These are phyloP conservation scores for Drosophila nannoptera DNA, from an alignment of 1,140 invertebrate genomes.

Conservation along the genomic window DNA sequence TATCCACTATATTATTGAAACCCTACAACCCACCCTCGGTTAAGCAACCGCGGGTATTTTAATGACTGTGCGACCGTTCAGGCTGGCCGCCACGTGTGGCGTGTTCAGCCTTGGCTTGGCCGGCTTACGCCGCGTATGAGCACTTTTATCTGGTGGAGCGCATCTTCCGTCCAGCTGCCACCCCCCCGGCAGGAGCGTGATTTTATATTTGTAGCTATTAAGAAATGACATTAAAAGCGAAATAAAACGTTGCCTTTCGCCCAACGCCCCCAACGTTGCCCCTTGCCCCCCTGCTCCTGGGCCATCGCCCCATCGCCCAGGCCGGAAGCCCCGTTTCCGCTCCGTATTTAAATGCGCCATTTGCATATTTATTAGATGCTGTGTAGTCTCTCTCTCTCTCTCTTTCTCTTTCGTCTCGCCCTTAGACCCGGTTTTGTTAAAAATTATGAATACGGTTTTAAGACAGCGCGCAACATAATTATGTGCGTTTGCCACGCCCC, in stretches of 20 bases:
- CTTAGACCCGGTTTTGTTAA: constrained; percentile 26
- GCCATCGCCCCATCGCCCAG: not conserved
- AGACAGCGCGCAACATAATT: constrained; percentile 74
- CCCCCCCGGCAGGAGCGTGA: constrained; percentile 19
- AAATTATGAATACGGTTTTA: constrained; percentile 64
- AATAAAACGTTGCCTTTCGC: constrained; percentile 17
- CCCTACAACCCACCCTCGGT: constrained; percentile 16
- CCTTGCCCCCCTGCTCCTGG: not conserved
- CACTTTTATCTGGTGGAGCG: constrained; percentile 59
- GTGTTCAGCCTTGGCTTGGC: constrained; percentile 50
- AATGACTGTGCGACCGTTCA: constrained; percentile 58
- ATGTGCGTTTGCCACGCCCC: constrained; percentile 41
- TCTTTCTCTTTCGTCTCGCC: constrained; percentile 27
- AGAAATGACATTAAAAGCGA: constrained; percentile 73
- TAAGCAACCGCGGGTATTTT: constrained; percentile 42
- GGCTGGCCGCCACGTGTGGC: constrained; percentile 51
- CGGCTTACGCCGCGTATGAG: constrained; percentile 70
- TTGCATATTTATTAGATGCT: constrained; percentile 77
- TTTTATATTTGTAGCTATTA: constrained; percentile 72
- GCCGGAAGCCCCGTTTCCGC: constrained; percentile 14
- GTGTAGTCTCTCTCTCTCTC: constrained; percentile 5
- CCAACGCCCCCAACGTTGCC: not conserved
- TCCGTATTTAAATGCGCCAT: constrained; percentile 72
- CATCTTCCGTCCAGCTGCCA: constrained; percentile 48
- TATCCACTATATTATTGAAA: not conserved